Evolutionary conservation across 2,113 vertebrate genomes (phyloP), one percentile per base, ranked within the genome.

Genomic region (Albula goreensis): DNA sequence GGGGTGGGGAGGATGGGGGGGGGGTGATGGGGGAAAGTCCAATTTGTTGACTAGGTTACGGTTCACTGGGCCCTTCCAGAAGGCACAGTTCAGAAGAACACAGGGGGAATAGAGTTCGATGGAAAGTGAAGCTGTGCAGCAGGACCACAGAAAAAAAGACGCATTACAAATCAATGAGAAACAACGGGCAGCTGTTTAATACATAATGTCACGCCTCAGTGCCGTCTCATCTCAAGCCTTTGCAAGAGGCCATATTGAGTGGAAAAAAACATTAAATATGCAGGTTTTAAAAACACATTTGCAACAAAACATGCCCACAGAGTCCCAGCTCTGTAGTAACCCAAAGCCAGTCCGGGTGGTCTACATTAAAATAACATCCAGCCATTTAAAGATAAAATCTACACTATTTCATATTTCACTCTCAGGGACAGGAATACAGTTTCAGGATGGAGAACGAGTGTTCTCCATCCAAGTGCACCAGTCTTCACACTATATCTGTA

Each of bases 31-130:
- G 63, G 22, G 41, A 50, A 51, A 41, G 41, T 80, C 80, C 80
- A 53, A 81, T 81, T 81, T 81, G 80, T 81, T 53, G 50, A 81
- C 50, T 8, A 13, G 22, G 80, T 81, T 53, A 48, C 17, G 48
- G 41, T 80, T 48, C 78, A 80, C 2, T 48, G 17, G 78, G 41
- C 78, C 8, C 41, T 48, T 31, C 6, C 70, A 74, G 7, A 10
- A 8, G 5, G 70, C n/a, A 11, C 63, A 17, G n/a, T 74, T 7
- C 5, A 11, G 70, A 8, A 5, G n/a, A 74, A 31, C 70, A 9
- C 70, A 41, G 25, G 25, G 78, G 78, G 78, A 4, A 25, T 7
- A 50, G 12, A 9, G 80, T n/a, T n/a, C 22, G 50, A 22, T 52
- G 80, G 48, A 51, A 22, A 81, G 50, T 9, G 22, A 5, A 52